A percentile compares a stretch with the other conserved stretches of the same genome.
These are phyloP conservation scores for Drosophila trapezifrons DNA, from an alignment of 1,140 invertebrate species.

Conservation along the genomic window DNA sequence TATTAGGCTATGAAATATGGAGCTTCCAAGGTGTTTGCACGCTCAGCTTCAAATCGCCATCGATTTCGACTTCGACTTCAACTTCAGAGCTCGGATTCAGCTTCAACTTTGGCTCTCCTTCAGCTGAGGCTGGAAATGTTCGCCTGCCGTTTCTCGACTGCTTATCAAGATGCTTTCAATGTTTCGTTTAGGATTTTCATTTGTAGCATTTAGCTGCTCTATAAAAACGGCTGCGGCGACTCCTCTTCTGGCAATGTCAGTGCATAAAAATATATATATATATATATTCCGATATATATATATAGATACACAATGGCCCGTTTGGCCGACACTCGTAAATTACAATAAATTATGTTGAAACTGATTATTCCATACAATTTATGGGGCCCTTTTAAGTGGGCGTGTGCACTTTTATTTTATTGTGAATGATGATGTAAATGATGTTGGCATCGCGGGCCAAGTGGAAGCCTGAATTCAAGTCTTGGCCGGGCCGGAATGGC, in stretches of 20 bases:
- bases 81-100: slow-evolving; percentile 17
- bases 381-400: slow-evolving; percentile 80
- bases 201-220: slow-evolving; percentile 80
- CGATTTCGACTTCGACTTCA: slow-evolving; percentile 25
- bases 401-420: slow-evolving; percentile 82
- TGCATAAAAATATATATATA: slow-evolving; percentile 27
- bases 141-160: slow-evolving; percentile 42
- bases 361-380: slow-evolving; percentile 82
- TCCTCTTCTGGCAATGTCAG: slow-evolving; percentile 69
- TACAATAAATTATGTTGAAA: slow-evolving; percentile 83
- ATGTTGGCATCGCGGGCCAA: slow-evolving; percentile 61
- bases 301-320: slow-evolving; percentile 49
- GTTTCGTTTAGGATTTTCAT: slow-evolving; percentile 82
- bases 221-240: slow-evolving; percentile 55
- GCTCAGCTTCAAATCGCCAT: slow-evolving; percentile 52
- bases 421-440: slow-evolving; percentile 82
- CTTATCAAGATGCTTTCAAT: slow-evolving; percentile 82
- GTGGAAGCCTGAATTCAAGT: slow-evolving; percentile 27
- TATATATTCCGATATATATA: slow-evolving; percentile 14
- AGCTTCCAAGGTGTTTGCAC: slow-evolving; percentile 75
- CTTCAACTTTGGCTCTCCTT: slow-evolving; percentile 31
- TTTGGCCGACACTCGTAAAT: slow-evolving; percentile 79
- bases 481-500: slow-evolving; percentile 11
- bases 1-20: slow-evolving; percentile 76
- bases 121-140: slow-evolving; percentile 20